phyloP scores from a whole-genome alignment of 2,888 invertebrate genomes.

The Alentia gelatinosa region DNA sequence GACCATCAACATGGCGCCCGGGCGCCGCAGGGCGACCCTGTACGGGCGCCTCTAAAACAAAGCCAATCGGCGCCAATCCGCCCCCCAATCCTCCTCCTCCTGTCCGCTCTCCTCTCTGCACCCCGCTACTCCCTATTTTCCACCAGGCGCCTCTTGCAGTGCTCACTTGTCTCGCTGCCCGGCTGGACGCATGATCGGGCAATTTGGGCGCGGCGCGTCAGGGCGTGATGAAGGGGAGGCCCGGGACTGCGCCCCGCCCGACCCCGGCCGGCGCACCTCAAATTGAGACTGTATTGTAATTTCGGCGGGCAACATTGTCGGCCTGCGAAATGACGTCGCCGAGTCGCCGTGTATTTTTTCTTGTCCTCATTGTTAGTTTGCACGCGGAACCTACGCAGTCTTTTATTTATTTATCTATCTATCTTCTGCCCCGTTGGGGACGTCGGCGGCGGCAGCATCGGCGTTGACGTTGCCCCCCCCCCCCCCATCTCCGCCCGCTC shows the following conservation, averaged over 20 bases:
- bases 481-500: neutral
- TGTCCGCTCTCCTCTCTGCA: no score
- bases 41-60: neutral
- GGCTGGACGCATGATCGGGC: neutral
- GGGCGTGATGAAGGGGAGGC: neutral
- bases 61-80: constrained; percentile 14
- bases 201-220: neutral
- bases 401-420: neutral
- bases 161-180: neutral
- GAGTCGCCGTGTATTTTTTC: neutral
- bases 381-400: neutral
- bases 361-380: neutral
- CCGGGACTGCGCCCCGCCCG: neutral
- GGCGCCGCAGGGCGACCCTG: neutral
- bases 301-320: neutral
- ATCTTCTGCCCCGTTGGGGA: neutral
- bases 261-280: neutral
- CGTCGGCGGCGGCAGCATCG: neutral
- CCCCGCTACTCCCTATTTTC: no score
- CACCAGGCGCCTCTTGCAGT: no score
- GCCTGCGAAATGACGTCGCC: neutral
- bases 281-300: constrained; percentile 40
- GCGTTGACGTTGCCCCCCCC: no score
- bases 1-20: neutral
- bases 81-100: no score